These are phyloP conservation scores for Ceyx melanurus DNA, from an alignment of 2,113 vertebrate species.

Conservation along the genomic window DNA sequence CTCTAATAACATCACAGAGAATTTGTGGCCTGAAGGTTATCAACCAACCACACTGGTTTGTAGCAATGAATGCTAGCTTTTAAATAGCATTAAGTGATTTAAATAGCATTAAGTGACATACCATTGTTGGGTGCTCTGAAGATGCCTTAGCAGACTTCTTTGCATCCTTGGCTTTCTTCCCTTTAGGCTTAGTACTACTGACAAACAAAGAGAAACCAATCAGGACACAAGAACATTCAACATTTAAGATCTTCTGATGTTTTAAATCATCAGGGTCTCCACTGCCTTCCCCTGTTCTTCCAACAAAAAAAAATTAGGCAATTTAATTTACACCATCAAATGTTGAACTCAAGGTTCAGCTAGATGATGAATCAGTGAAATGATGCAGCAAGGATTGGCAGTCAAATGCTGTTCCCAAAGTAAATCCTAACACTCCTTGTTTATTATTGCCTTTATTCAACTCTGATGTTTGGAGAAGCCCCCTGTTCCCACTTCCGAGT, in stretches of 20 bases:
- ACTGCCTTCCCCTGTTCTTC: not conserved
- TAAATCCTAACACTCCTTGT: not conserved
- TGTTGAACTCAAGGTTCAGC: not conserved
- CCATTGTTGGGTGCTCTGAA: constrained; percentile 65
- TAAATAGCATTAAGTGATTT: not conserved
- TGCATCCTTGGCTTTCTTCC: constrained; percentile 87
- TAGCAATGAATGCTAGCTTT: not conserved
- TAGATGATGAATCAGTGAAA: not conserved
- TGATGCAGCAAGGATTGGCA: not conserved
- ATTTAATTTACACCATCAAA: not conserved
- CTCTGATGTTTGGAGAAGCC: not conserved
- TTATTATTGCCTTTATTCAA: not conserved
- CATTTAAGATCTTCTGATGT: not conserved
- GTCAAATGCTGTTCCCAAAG: not conserved
- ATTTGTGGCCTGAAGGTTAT: not conserved
- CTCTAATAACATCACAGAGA: not conserved
- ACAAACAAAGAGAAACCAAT: constrained; percentile 27
- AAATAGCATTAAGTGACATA: not conserved
- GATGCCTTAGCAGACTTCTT: constrained; percentile 74
- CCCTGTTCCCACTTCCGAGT: not conserved
- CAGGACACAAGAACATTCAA: not conserved
- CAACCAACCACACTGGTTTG: not conserved
- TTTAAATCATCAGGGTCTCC: not conserved
- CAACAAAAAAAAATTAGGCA: not conserved
- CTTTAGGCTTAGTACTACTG: constrained; percentile 83